A percentile compares a stretch with the other conserved stretches of the same genome.
Evolutionary conservation across 2,888 invertebrate species (phyloP).

Genomic region (Acanthosepion lycidas): DNA sequence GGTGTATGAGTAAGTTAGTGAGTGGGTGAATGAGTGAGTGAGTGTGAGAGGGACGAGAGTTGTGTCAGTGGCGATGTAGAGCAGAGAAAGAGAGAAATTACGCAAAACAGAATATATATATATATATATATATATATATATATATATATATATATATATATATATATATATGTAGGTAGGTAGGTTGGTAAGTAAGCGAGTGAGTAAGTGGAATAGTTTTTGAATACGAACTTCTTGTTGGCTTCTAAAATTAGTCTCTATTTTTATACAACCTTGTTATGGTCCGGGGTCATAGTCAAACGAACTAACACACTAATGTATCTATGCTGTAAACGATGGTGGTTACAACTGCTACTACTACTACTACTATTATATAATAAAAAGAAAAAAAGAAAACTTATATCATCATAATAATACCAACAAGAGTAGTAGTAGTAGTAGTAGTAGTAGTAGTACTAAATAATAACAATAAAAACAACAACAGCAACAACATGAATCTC

Average conservation of each 20-base stretch:
- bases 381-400: background rate
- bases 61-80: too few relatives aligned
- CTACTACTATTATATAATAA: background rate
- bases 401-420: too few relatives aligned
- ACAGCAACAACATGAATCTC: too few relatives aligned
- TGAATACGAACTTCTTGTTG: background rate
- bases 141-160: too few relatives aligned
- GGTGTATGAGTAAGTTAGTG: too few relatives aligned
- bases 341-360: background rate
- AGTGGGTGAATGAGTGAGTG: too few relatives aligned
- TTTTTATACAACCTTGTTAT: conserved; percentile 17
- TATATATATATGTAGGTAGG: background rate
- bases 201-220: background rate
- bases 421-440: too few relatives aligned
- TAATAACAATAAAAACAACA: too few relatives aligned
- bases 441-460: too few relatives aligned
- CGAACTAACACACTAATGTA: background rate
- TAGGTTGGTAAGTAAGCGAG: background rate
- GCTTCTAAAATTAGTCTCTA: background rate
- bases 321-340: background rate
- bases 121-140: too few relatives aligned
- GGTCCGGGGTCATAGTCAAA: background rate
- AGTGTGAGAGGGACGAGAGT: too few relatives aligned
- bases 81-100: too few relatives aligned
- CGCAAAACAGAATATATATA: background rate